Evolutionary conservation across 2,797 vertebrate genomes (phyloP), one percentile per base, ranked within the genome.

Genomic region (Allobates femoralis): DNA sequence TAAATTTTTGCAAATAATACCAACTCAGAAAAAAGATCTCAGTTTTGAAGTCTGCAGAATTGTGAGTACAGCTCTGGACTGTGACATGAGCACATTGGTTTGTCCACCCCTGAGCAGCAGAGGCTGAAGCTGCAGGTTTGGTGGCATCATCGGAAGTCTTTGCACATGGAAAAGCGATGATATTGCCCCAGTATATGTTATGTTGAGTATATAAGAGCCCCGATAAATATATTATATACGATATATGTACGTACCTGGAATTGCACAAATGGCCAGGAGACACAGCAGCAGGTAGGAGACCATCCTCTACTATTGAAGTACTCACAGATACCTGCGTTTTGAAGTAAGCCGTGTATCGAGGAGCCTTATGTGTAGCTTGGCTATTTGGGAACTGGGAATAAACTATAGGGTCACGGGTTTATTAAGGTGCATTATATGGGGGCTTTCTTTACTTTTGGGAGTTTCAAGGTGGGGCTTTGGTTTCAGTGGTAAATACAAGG

Each of bases 391-490:
- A 71, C 34, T 58, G 32, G 67, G 53, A 0, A 41, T 10, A 19
- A 11, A 37, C 67, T 41, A 6, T 56, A 21, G 51, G 32, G 34
- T 37, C 23, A 28, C 0, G 53, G 53, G 30, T 60, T 83, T 58
- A 79, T 76, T 79, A 53, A n/a, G 21, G 19, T 41, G 53, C 46
- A 12, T 51, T 75, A 56, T 62, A 60, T 75, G 34, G 53, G 80
- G 71, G 73, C 21, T 19, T 28, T 46, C 32, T 26, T 26, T 3
- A 28, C 50, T 30, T 28, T 46, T 46, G 3, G 19, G 28, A 87
- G 86, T 87, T 79, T 84, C 86, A 87, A 84, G 86, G 86, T 79
- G 81, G 53, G 86, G 76, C 37, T 73, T 12, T 79, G 28, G 81
- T 87, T 84, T 84, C 76, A 79, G 53, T 83, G 46, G 74, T 41